Evolutionary conservation across 2,888 invertebrate genomes (phyloP).

Genomic region (Drosophila formosana): DNA sequence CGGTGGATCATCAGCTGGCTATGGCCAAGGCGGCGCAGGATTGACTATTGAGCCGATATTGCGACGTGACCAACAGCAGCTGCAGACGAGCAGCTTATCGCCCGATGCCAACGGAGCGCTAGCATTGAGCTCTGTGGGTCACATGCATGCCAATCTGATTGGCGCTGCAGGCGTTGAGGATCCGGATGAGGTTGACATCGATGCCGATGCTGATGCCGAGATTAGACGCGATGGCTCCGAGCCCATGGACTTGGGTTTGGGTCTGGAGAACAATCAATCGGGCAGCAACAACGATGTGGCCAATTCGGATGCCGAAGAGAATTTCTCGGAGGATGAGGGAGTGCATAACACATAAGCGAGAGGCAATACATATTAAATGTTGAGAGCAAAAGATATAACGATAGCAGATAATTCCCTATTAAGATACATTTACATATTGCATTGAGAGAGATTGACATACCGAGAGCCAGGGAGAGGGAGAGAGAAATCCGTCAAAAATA

Average conservation of each 20-base stretch:
- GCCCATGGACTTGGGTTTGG: conserved; percentile 85
- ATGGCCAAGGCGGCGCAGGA: conserved; percentile 62
- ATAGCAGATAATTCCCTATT: conserved; percentile 11
- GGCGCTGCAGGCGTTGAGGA: conserved; percentile 30
- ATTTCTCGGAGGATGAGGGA: conserved; percentile 85
- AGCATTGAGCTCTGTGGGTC: conserved; percentile 54
- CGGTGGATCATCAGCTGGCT: conserved; percentile 45
- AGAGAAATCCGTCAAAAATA: conserved; percentile 35
- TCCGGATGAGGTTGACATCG: conserved; percentile 52
- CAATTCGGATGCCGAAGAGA: conserved; percentile 84
- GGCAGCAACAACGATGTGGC: conserved; percentile 82
- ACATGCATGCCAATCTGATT: conserved; percentile 49
- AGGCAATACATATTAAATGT: conserved; percentile 17
- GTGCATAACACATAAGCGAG: conserved; percentile 83
- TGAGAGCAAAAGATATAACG: conserved; percentile 18
- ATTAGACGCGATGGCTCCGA: conserved; percentile 83
- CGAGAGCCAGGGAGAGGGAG: background rate
- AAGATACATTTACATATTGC: conserved; percentile 24
- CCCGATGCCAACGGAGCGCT: conserved; percentile 59
- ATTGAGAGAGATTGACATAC: conserved; percentile 3
- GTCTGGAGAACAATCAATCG: conserved; percentile 83
- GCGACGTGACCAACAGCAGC: conserved; percentile 76
- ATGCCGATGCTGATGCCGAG: conserved; percentile 58
- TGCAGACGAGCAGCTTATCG: conserved; percentile 64
- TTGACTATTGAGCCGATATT: conserved; percentile 84